phyloP scores from a whole-genome alignment of 2,113 vertebrate genomes.

The Diadophis punctatus region DNA sequence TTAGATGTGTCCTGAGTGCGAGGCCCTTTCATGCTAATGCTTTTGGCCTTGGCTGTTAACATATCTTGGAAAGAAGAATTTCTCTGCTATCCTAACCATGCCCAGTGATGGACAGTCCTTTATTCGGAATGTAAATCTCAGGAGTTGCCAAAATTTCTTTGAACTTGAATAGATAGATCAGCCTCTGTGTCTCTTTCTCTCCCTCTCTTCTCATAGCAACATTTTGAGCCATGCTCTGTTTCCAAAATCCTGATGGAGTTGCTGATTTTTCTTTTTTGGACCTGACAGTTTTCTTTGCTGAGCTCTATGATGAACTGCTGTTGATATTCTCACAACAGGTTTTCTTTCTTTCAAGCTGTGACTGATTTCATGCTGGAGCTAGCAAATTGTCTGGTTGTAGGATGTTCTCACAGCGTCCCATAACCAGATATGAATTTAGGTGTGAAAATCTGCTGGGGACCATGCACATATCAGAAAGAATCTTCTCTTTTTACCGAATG shows the following conservation, averaged over 20 bases:
- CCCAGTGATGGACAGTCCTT: constrained; percentile 18
- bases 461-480: not conserved
- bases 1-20: not conserved
- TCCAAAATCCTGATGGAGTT: constrained; percentile 33
- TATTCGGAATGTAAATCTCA: constrained; percentile 29
- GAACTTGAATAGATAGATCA: constrained; percentile 1
- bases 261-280: not conserved
- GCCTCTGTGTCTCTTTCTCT: not conserved
- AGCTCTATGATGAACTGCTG: constrained; percentile 22
- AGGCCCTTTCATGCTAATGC: not conserved
- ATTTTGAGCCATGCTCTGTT: not conserved
- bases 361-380: constrained; percentile 15
- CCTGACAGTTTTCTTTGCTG: constrained; percentile 25
- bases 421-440: constrained; percentile 8
- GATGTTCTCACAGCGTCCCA: constrained; percentile 10
- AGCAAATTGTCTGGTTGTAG: constrained; percentile 9
- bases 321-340: not conserved
- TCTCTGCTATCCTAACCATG: constrained; percentile 4
- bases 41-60: not conserved
- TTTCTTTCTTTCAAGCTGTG: constrained; percentile 1
- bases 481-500: not conserved
- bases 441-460: not conserved
- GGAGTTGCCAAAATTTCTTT: not conserved
- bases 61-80: not conserved
- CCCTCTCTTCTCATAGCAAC: constrained; percentile 5